These are phyloP conservation scores for Stichodactyla mertensii DNA, from an alignment of 64 coral and sea anemone genomes.

Conservation along the genomic window DNA sequence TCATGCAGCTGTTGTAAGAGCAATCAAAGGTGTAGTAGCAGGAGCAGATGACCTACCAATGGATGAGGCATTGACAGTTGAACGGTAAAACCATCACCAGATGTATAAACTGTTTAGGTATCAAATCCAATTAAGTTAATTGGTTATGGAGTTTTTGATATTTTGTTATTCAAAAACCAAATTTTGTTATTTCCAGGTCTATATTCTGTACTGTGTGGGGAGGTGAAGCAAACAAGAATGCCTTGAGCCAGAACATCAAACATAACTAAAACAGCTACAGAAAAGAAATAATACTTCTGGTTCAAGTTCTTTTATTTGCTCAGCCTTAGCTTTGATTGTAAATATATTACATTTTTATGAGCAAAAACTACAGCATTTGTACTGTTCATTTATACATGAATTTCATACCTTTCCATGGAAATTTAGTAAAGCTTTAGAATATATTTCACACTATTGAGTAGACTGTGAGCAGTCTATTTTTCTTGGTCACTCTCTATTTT, in stretches of 20 bases:
- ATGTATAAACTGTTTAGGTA: too few relatives aligned
- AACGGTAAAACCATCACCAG: conserved; percentile 43
- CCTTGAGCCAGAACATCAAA: conserved; percentile 69
- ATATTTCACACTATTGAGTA: too few relatives aligned
- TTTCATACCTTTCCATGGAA: too few relatives aligned
- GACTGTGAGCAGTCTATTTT: too few relatives aligned
- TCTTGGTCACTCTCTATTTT: too few relatives aligned
- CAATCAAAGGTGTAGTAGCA: conserved; percentile 66
- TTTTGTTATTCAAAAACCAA: not conserved
- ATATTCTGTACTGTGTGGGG: conserved; percentile 84
- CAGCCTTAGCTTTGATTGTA: too few relatives aligned
- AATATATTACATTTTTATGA: too few relatives aligned
- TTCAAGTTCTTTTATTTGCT: too few relatives aligned
- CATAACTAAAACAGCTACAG: conserved; percentile 56
- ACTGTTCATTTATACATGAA: too few relatives aligned
- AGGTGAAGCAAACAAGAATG: conserved; percentile 69
- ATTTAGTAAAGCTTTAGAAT: too few relatives aligned
- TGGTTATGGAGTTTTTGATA: not conserved
- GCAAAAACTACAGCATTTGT: too few relatives aligned
- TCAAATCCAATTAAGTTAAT: not conserved
- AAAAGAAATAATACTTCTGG: not conserved
- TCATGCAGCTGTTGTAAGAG: conserved; percentile 55
- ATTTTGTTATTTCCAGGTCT: too few relatives aligned
- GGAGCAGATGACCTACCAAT: conserved; percentile 31
- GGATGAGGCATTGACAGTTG: conserved; percentile 47